Base-by-base conservation (phyloP, 2,888 invertebrate genomes). In the Carcina quercana region DNA sequence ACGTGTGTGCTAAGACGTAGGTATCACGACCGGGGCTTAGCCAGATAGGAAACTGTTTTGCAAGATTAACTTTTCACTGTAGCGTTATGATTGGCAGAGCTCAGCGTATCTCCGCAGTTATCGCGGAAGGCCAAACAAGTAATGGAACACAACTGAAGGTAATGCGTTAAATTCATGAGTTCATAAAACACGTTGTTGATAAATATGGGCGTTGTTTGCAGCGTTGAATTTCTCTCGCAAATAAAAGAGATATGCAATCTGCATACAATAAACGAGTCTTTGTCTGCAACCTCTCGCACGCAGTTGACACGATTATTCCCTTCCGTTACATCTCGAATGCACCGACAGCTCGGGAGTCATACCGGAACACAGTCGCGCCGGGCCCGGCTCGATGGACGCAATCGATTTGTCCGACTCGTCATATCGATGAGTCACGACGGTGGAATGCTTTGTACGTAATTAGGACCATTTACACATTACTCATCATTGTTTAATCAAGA, bases 391-490 rank as follows among this genome's bases (percentile, higher is more conserved):
- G 50, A 49, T 34, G 45, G 45, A 50, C 48, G 48, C 52, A 56
- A 57, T 56, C 52, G 51, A 47, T 58, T 52, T 53, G 50, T 61
- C 54, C 51, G 50, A 42, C 40, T 41, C 37, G 32, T 38, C 30
- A 40, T 41, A 14, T 24, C 19, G 27, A 30, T 79, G 79, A 80
- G 45, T 79, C 79, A 80, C 42, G 36, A 11, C 43, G 43, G 60
- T 67, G 74, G 74, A 78, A 75, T 70, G 80, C 70, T 70, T 67
- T 56, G 48, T 65, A 40, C 53, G 63, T 71, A 75, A 78, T 78
- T 74, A 78, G 52, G 56, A 59, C 59, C 60, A n/a, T n/a, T n/a
- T n/a, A n/a, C n/a, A n/a, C 58, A 62, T 80, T 76, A 74, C 64
- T 76, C 80, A 78, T 69, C 60, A 56, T 54, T 56, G 56, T 53